These are phyloP conservation scores for Aphis gossypii DNA, from an alignment of 1,140 invertebrate species.

Conservation along the genomic window DNA sequence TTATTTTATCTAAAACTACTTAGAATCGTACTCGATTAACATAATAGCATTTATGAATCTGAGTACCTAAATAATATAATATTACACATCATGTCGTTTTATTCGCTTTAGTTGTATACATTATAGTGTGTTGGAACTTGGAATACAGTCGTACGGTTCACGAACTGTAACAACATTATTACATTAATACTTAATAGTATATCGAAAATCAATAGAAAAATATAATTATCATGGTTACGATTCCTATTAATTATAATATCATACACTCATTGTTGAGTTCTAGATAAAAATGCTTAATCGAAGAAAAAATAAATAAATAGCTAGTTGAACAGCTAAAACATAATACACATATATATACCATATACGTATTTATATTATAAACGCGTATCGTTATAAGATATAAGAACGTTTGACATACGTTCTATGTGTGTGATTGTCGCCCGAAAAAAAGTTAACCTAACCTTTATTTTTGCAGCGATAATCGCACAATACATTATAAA, in stretches of 20 bases:
- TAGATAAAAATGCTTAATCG: neutral
- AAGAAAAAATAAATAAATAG: neutral
- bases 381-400: no score
- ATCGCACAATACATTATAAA: no score
- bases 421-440: neutral
- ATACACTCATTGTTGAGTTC: neutral
- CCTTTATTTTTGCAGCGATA: no score
- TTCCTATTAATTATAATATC: neutral
- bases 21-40: neutral
- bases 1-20: neutral
- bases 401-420: neutral
- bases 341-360: neutral
- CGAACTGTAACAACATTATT: neutral
- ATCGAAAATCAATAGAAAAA: neutral
- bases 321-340: neutral
- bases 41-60: neutral
- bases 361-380: no score
- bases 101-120: neutral
- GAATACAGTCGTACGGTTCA: neutral
- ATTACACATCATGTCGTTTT: neutral
- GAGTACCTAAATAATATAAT: neutral
- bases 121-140: neutral
- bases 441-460: neutral
- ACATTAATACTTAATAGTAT: neutral
- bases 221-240: neutral